Evolutionary conservation across 2,888 invertebrate species (phyloP).

Genomic region (Spodoptera littoralis): DNA sequence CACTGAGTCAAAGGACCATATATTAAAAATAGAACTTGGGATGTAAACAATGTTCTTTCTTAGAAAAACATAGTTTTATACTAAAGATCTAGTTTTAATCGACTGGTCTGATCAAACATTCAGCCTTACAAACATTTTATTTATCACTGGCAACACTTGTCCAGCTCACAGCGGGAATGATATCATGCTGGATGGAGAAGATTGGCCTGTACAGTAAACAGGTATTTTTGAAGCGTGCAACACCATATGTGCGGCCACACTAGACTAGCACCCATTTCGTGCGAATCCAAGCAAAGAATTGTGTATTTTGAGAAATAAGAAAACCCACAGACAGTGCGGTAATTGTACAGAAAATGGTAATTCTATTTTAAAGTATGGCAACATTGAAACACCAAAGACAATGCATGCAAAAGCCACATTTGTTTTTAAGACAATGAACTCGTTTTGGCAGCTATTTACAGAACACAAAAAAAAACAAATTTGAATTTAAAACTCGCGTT

Average conservation of each 20-base stretch:
- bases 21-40: neutral
- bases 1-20: constrained; percentile 27
- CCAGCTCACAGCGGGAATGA: constrained; percentile 75
- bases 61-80: constrained; percentile 1
- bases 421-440: constrained; percentile 61
- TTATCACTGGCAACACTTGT: constrained; percentile 64
- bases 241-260: constrained; percentile 70
- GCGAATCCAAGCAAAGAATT: constrained; percentile 60
- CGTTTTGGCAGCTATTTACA: constrained; percentile 45
- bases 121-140: constrained; percentile 24
- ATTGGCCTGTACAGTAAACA: constrained; percentile 67
- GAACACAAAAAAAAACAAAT: constrained; percentile 55
- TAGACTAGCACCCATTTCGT: constrained; percentile 52
- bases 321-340: constrained; percentile 35
- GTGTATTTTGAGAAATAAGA: constrained; percentile 29
- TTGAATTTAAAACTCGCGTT: constrained; percentile 66
- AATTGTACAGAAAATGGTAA: constrained; percentile 33
- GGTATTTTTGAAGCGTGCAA: constrained; percentile 81
- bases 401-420: constrained; percentile 71
- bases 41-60: constrained; percentile 14
- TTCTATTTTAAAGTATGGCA: constrained; percentile 54
- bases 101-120: constrained; percentile 31
- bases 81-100: constrained; percentile 8
- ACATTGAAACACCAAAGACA: constrained; percentile 63
- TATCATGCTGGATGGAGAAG: constrained; percentile 79